Evolutionary conservation across 2,113 vertebrate species (phyloP).

Genomic region (Riparia riparia): DNA sequence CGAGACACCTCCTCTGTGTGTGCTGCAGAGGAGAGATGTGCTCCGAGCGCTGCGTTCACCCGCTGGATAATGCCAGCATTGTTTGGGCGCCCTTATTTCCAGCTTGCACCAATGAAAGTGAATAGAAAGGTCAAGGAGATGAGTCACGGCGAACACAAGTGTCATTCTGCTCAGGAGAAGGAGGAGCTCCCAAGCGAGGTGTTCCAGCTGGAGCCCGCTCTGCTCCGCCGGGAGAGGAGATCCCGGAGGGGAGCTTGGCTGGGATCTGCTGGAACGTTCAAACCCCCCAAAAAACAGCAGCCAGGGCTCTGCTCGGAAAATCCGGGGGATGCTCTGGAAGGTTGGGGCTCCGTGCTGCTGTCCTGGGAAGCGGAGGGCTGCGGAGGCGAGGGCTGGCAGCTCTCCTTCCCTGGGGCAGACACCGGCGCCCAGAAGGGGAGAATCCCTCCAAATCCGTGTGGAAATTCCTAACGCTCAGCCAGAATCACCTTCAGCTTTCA

Average conservation of each 20-base stretch:
- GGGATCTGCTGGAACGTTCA: background rate
- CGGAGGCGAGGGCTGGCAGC: no score
- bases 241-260: background rate
- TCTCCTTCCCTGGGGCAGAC: background rate
- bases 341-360: background rate
- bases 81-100: constrained; percentile 57
- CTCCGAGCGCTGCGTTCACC: background rate
- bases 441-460: fast-evolving
- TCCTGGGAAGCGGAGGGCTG: background rate
- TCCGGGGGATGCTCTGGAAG: fast-evolving
- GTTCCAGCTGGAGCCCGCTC: background rate
- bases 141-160: constrained; percentile 59
- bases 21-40: background rate
- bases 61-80: constrained; percentile 51
- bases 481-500: fast-evolving
- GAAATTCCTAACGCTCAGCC: fast-evolving
- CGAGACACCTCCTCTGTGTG: background rate
- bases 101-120: constrained; percentile 44
- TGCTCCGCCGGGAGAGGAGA: background rate
- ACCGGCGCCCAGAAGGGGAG: background rate
- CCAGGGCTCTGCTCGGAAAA: background rate
- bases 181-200: background rate
- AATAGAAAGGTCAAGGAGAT: constrained; percentile 70
- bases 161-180: constrained; percentile 41
- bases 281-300: background rate